Evolutionary conservation across 2,797 vertebrate genomes (phyloP).

Genomic region (Liasis olivaceus): DNA sequence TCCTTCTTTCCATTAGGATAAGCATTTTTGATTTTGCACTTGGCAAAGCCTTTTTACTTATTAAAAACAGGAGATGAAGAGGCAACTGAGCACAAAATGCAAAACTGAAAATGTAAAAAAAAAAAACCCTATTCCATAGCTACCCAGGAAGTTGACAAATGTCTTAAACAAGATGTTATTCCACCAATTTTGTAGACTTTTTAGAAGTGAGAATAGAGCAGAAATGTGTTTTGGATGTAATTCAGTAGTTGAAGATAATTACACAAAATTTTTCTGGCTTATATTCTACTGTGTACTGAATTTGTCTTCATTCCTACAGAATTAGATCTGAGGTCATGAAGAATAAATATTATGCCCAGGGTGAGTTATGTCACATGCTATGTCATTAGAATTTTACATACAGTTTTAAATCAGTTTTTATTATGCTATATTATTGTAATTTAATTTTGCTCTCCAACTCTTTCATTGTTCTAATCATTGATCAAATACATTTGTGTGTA

Average conservation of each 20-base stretch:
- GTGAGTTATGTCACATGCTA: not conserved
- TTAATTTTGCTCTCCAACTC: not conserved
- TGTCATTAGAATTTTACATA: not conserved
- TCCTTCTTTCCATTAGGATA: conserved; percentile 11
- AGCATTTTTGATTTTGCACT: not conserved
- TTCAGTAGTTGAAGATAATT: not conserved
- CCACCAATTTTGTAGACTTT: conserved; percentile 50
- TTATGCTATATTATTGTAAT: not conserved
- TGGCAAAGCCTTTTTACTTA: conserved; percentile 36
- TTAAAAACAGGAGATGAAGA: conserved; percentile 37
- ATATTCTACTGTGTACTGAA: not conserved
- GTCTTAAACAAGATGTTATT: conserved; percentile 38
- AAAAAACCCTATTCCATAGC: conserved; percentile 36
- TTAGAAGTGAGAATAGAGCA: conserved; percentile 36
- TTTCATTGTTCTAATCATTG: not conserved
- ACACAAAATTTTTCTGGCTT: not conserved
- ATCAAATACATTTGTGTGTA: too few species aligned
- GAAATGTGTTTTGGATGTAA: not conserved
- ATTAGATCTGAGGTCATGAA: not conserved
- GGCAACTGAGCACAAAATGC: conserved; percentile 7
- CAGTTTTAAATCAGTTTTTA: not conserved
- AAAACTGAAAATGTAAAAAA: conserved; percentile 20
- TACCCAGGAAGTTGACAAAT: conserved; percentile 32
- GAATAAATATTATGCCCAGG: not conserved
- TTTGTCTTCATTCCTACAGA: not conserved